Conservation (phyloP, 2,888 invertebrate species). For the Sesia apiformis region DNA sequence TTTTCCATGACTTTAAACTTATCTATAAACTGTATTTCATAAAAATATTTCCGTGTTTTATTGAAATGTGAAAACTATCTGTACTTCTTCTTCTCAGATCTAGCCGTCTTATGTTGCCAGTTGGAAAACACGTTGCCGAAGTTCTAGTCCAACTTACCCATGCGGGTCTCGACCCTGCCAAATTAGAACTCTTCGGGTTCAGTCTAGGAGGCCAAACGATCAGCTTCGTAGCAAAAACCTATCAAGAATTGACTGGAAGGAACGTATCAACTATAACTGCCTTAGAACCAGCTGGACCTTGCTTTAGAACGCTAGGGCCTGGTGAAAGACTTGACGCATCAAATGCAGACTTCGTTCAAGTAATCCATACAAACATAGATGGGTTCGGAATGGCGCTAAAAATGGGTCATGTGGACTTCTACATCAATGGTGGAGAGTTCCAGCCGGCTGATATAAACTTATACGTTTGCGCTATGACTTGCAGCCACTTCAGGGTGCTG, state of each 20-base stretch:
- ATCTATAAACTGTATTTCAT: no score
- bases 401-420: slow-evolving; percentile 62
- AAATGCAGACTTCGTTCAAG: slow-evolving; percentile 57
- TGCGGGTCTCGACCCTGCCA: slow-evolving; percentile 43
- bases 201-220: slow-evolving; percentile 59
- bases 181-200: slow-evolving; percentile 53
- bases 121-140: slow-evolving; percentile 57
- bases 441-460: slow-evolving; percentile 50
- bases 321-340: slow-evolving; percentile 41
- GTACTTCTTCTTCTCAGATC: slow-evolving; percentile 32
- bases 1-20: no score
- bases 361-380: slow-evolving; percentile 62
- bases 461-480: slow-evolving; percentile 49
- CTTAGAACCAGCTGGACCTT: slow-evolving; percentile 60
- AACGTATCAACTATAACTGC: slow-evolving; percentile 55
- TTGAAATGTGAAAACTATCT: no score
- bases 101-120: slow-evolving; percentile 60
- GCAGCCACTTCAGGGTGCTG: slow-evolving; percentile 56
- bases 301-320: slow-evolving; percentile 40
- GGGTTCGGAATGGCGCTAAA: slow-evolving; percentile 57
- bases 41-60: no score
- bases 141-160: slow-evolving; percentile 39
- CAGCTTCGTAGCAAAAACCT: slow-evolving; percentile 53
- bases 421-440: slow-evolving; percentile 60
- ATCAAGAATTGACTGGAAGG: slow-evolving; percentile 38